Conservation (phyloP, 1,140 invertebrate species). For the Augochlora pura region DNA sequence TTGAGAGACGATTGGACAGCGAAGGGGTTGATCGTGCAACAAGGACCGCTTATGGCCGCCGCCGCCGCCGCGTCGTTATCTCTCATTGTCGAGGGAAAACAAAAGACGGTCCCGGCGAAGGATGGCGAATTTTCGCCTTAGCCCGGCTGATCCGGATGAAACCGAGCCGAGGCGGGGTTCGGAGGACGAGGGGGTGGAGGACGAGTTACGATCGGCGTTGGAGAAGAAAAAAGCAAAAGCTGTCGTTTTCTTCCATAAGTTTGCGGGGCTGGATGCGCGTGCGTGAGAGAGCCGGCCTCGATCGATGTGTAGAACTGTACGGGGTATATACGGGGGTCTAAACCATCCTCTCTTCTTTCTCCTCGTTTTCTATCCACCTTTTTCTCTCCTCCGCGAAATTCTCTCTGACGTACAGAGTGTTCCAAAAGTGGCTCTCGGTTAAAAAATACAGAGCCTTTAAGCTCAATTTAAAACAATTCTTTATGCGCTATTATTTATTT, state of each 20-base stretch:
- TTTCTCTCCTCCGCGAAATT: not conserved
- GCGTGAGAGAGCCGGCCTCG: constrained; percentile 23
- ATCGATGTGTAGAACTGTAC: constrained; percentile 31
- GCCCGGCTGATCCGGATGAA: not conserved
- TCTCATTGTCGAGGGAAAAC: no score
- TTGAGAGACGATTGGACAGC: no score
- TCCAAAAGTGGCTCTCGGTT: no score
- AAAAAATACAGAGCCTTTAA: no score
- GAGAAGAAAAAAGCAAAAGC: not conserved
- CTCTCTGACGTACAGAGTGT: no score
- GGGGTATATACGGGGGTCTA: not conserved
- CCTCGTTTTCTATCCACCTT: not conserved
- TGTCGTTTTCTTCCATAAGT: constrained; percentile 10
- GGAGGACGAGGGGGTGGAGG: not conserved
- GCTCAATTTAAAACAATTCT: no score
- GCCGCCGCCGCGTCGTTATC: no score
- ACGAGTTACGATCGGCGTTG: not conserved
- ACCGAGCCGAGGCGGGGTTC: not conserved
- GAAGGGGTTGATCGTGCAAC: no score
- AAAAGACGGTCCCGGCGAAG: not conserved
- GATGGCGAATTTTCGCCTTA: not conserved
- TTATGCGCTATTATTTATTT: no score
- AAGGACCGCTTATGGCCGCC: no score
- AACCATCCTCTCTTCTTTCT: no score
- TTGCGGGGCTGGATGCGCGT: constrained; percentile 21